Conservation (phyloP, 2,797 vertebrate genomes). For the Rousettus madagascariensis region DNA sequence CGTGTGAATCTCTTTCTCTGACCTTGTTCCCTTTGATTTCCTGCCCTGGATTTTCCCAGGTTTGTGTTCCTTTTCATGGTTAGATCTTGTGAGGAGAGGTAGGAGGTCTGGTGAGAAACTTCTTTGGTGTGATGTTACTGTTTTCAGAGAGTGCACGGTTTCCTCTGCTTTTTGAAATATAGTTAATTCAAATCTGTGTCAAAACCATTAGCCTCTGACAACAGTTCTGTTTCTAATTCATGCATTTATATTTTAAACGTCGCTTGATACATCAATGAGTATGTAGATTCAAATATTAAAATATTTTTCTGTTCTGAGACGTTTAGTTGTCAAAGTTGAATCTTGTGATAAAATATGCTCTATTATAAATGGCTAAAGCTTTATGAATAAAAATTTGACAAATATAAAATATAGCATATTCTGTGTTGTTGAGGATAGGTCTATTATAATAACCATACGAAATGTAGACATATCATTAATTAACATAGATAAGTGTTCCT, state of each 20-base stretch:
- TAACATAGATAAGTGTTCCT: not conserved
- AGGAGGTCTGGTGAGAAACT: constrained; percentile 24
- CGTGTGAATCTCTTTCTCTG: constrained; percentile 74
- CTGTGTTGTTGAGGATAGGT: not conserved
- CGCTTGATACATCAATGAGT: not conserved
- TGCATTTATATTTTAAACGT: constrained; percentile 62
- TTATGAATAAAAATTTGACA: constrained; percentile 39
- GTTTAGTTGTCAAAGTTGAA: constrained; percentile 21
- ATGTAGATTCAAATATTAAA: not conserved
- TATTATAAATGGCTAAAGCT: constrained; percentile 2
- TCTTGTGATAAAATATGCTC: not conserved
- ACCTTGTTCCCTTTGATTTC: constrained; percentile 59
- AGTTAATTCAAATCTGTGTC: constrained; percentile 29
- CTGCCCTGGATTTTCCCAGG: not conserved
- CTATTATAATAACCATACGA: not conserved
- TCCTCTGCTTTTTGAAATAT: constrained; percentile 53
- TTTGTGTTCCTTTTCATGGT: constrained; percentile 37
- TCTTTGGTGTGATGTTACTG: not conserved
- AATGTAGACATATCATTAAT: not conserved
- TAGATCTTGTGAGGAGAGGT: constrained; percentile 18
- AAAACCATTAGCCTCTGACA: constrained; percentile 55
- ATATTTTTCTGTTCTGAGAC: not conserved
- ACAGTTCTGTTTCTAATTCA: constrained; percentile 13
- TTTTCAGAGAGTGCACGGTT: not conserved
- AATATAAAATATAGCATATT: not conserved